A percentile compares a stretch with the other conserved stretches of the same genome.
These are phyloP conservation scores for Lepidurus arcticus DNA, from an alignment of 1,140 invertebrate species.

Conservation along the genomic window DNA sequence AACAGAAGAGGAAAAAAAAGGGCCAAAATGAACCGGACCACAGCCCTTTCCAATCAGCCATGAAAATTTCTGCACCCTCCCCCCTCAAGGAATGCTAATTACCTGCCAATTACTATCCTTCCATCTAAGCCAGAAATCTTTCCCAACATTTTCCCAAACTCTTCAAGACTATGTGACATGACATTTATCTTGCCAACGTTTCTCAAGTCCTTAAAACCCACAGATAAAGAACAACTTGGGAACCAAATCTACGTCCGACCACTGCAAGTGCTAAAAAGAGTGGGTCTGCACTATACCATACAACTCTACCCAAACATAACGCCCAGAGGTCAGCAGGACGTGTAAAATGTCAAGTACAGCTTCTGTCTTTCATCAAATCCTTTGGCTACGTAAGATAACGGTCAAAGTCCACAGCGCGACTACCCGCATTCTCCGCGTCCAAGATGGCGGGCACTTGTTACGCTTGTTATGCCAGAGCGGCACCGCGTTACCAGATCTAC, in stretches of 20 bases:
- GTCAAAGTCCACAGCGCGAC: neutral
- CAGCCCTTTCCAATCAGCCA: neutral
- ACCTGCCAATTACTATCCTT: slow-evolving; percentile 15
- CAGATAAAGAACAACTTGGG: neutral
- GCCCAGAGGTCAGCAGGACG: slow-evolving; percentile 7
- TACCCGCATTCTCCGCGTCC: neutral
- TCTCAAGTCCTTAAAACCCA: neutral
- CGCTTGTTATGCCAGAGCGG: neutral
- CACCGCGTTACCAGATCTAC: neutral
- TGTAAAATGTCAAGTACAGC: slow-evolving; percentile 19
- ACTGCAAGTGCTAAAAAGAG: slow-evolving; percentile 1
- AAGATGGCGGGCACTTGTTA: slow-evolving; percentile 1
- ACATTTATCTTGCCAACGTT: neutral
- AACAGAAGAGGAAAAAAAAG: neutral
- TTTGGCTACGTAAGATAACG: neutral
- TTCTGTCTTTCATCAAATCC: slow-evolving; percentile 22
- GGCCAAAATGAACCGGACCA: neutral
- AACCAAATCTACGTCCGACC: neutral
- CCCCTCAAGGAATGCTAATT: neutral
- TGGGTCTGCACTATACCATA: neutral
- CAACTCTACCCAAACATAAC: neutral
- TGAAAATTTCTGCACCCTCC: neutral
- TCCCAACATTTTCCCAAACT: neutral
- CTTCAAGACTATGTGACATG: neutral
- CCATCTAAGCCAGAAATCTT: neutral